Evolutionary conservation across 2,797 vertebrate species (phyloP), one percentile per base, ranked within the genome.

Genomic region (Crocidura indochinensis): DNA sequence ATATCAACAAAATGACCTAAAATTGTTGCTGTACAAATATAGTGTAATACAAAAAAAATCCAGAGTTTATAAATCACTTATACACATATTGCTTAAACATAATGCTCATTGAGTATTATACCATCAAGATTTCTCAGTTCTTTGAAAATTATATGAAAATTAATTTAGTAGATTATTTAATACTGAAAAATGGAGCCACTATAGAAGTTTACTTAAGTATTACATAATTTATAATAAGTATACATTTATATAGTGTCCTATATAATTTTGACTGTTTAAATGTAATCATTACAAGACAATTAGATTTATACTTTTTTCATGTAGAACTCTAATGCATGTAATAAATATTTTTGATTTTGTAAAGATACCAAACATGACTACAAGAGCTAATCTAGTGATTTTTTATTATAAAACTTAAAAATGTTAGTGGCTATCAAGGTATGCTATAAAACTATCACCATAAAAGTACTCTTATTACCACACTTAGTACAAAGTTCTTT

Each of bases 281-380:
- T 80, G 51, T 29, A 12, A 88, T 8, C 6, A 15, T 47, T 73
- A 79, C 51, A 15, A 81, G 29, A 82, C 74, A 84, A 81, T 49
- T 38, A 62, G 85, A 38, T 38, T 38, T 75, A 78, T 47, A 51
- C 10, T 67, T 22, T 27, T 71, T 84, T 87, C n/a, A 90, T 67
- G 1, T 86, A 89, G 26, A 77, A 80, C 80, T 76, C 72, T 62
- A 75, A 69, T 49, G 24, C 14, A 49, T 64, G 29, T n/a, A 62
- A 9, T 74, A 56, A 47, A 60, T 17, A 80, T 88, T 87, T 87
- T 31, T 56, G 74, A 17, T 65, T 88, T 17, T 84, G 19, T 88
- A 91, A 94, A 95, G 90, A 60, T 92, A 24, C 29, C 72, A 91
- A 81, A 46, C 12, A 2, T 47, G 79, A 73, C 49, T 11, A 69